Conservation (phyloP, 2,797 vertebrate species). For the Eutrigla gurnardus region DNA sequence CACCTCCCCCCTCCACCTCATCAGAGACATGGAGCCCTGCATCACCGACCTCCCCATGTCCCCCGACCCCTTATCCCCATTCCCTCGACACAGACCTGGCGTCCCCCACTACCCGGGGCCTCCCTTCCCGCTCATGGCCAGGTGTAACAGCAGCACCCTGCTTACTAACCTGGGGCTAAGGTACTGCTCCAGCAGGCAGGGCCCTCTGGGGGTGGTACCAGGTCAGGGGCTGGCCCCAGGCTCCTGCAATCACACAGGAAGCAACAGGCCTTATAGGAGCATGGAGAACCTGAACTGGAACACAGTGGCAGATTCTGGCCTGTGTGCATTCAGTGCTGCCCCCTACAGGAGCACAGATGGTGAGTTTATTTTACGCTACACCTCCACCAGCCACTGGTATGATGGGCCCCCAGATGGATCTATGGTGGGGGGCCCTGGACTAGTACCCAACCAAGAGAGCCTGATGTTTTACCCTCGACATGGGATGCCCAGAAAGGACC, state of each 20-base stretch:
- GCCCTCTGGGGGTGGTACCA: constrained; percentile 31
- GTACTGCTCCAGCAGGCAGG: constrained; percentile 83
- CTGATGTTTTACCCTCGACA: constrained; percentile 78
- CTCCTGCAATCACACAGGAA: constrained; percentile 50
- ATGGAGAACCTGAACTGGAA: constrained; percentile 92
- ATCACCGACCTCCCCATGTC: constrained; percentile 81
- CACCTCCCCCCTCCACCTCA: constrained; percentile 56
- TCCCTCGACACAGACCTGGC: constrained; percentile 75
- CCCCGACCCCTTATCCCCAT: constrained; percentile 80
- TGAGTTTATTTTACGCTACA: constrained; percentile 85
- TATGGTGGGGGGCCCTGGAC: constrained; percentile 57
- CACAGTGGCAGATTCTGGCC: constrained; percentile 76
- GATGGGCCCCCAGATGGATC: constrained; percentile 80
- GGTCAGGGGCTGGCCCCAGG: constrained; percentile 32
- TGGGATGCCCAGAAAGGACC: constrained; percentile 76
- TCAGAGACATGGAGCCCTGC: constrained; percentile 85
- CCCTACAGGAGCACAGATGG: constrained; percentile 86
- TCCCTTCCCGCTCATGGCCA: constrained; percentile 68
- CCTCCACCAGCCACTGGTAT: constrained; percentile 85
- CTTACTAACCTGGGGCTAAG: constrained; percentile 86
- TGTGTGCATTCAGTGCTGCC: constrained; percentile 70
- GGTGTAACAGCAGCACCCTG: constrained; percentile 86
- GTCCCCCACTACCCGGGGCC: constrained; percentile 82
- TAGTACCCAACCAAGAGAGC: constrained; percentile 74
- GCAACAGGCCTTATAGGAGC: constrained; percentile 86